Evolutionary conservation across 2,888 invertebrate genomes (phyloP).

Genomic region (Mythimna lalbum): DNA sequence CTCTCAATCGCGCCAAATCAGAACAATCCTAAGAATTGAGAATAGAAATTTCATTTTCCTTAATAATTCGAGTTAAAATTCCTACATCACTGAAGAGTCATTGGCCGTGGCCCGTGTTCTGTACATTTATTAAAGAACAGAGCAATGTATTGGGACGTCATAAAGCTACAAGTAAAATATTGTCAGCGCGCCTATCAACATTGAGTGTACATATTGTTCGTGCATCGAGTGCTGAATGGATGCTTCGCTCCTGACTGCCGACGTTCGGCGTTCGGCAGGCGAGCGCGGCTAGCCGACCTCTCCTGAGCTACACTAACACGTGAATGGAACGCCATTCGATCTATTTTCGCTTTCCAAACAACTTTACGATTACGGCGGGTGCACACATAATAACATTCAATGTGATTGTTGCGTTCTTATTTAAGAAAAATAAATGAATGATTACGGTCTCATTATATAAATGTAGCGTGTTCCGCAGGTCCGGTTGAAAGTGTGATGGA

Average conservation of each 20-base stretch:
- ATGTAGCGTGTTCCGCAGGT: constrained; percentile 27
- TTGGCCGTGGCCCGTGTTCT: background rate
- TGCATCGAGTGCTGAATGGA: constrained; percentile 20
- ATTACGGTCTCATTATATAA: constrained; percentile 29
- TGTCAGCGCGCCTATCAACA: constrained; percentile 34
- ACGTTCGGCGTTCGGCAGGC: background rate
- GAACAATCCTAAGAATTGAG: background rate
- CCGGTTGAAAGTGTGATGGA: constrained; percentile 54
- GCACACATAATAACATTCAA: constrained; percentile 23
- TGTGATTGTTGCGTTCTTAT: constrained; percentile 32
- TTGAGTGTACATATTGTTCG: constrained; percentile 5
- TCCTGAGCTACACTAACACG: constrained; percentile 18
- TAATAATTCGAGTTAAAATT: background rate
- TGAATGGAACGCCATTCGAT: constrained; percentile 40
- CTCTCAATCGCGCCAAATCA: constrained; percentile 24
- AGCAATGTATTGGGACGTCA: background rate
- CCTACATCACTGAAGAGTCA: background rate
- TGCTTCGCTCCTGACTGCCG: background rate
- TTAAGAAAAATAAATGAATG: constrained; percentile 11
- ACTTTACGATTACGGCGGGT: constrained; percentile 16
- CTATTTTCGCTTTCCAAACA: constrained; percentile 44
- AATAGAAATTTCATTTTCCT: background rate
- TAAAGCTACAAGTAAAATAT: constrained; percentile 28
- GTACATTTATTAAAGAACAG: background rate
- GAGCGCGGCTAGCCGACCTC: constrained; percentile 2